Conservation (phyloP, 1,140 invertebrate genomes). For the Saccostrea glomerata region DNA sequence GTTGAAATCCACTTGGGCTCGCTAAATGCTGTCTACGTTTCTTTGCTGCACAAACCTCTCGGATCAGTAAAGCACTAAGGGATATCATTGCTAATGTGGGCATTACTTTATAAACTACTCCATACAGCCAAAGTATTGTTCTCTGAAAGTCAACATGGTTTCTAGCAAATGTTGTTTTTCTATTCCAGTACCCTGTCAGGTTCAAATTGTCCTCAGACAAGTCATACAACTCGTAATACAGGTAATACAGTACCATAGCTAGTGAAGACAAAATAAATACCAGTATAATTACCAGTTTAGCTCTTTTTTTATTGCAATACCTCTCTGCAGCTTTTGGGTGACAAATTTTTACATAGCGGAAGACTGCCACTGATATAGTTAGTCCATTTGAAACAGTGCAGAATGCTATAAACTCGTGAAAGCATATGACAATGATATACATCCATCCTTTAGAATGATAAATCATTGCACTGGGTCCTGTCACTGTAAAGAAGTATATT, state of each 20-base stretch:
- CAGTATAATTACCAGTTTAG: background rate
- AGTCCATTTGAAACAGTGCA: constrained; percentile 12
- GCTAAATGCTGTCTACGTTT: background rate
- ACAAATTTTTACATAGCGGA: constrained; percentile 23
- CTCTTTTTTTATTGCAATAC: background rate
- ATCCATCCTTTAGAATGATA: constrained; percentile 7
- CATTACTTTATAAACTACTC: background rate
- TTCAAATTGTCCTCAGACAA: background rate
- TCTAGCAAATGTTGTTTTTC: constrained; percentile 18
- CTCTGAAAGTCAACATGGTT: constrained; percentile 12
- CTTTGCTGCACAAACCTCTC: background rate
- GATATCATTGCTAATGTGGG: background rate
- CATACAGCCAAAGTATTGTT: constrained; percentile 21
- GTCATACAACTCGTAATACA: constrained; percentile 29
- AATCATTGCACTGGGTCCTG: background rate
- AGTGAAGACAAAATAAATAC: background rate
- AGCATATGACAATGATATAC: constrained; percentile 16
- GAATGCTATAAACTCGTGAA: constrained; percentile 29
- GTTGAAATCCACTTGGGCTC: background rate
- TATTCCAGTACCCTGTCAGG: background rate
- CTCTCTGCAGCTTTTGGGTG: background rate
- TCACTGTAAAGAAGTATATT: constrained; percentile 19
- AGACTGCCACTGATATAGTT: constrained; percentile 17
- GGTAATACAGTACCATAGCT: background rate
- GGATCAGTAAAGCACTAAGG: background rate